Base-by-base conservation (phyloP, 2,888 invertebrate species). In the Caenorhabditis sp. region DNA sequence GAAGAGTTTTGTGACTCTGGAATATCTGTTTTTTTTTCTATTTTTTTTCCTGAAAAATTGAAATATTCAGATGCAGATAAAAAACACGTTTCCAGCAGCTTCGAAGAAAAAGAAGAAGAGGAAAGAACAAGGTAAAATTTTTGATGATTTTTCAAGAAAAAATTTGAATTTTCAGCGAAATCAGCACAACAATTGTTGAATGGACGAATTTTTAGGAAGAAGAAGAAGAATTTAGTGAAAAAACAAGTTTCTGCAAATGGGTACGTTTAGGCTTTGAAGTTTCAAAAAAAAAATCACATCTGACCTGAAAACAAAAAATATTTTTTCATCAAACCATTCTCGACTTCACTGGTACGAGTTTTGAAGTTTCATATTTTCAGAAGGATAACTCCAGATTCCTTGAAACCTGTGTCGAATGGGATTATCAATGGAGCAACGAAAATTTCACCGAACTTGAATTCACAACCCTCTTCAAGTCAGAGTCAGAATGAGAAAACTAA, bases 101-200 rank as follows among this genome's bases (percentile, higher is more conserved):
- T 66, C 66, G 71, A 71, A 66, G 23, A 71, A 60, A 59, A 66
- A 71, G 37, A 71, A 71, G 50, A 62, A 37, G 24, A 66, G 14
- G 17, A 54, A 24, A 54, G 21, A 23, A 54, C 3, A 54, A 24
- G 21, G 21, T 31, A 10, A 31, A 10, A 4, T n/a, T 17, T n/a
- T 4, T 31, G 31, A 31, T 31, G 31, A n/a, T n/a, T n/a, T n/a
- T n/a, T n/a, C 31, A 31, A 31, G 31, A 31, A 31, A 31, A 4
- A 31, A 31, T 31, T 6, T 6, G 5, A 31, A 6, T 10, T 31
- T 31, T 31, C 31, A 21, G n/a, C 4, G 5, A 21, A 50, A 14
- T 19, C 50, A 8, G 21, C n/a, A 31, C 31, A 31, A 31, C 31
- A 31, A 31, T 10, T 6, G 31, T 31, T 21, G 54, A 54, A 54